Evolutionary conservation across 2,888 invertebrate species (phyloP).

Genomic region (Subacronicta megacephala): DNA sequence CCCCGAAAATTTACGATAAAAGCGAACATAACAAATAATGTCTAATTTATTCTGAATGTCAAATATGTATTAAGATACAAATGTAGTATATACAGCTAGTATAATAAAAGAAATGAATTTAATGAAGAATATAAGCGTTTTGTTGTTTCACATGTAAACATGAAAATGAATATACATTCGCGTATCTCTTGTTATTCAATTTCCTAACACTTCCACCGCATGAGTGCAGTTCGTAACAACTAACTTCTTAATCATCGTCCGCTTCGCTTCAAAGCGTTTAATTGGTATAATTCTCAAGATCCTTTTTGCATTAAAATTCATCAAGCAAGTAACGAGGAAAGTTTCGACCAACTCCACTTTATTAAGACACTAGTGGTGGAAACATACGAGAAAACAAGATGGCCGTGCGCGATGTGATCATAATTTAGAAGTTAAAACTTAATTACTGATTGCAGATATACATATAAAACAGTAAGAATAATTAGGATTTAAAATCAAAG

Average conservation of each 20-base stretch:
- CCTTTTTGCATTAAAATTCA: slow-evolving; percentile 63
- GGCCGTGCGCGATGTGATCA: neutral
- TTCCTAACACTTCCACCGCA: slow-evolving; percentile 7
- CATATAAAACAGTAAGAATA: too few species aligned
- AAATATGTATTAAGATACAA: too few species aligned
- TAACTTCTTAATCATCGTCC: slow-evolving; percentile 33
- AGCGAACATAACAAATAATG: too few species aligned
- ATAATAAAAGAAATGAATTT: too few species aligned
- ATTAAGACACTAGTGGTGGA: slow-evolving; percentile 28
- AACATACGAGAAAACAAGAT: slow-evolving; percentile 6
- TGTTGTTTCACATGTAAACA: neutral
- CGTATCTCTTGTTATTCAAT: slow-evolving; percentile 11
- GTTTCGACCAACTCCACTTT: slow-evolving; percentile 42
- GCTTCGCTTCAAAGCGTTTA: slow-evolving; percentile 39
- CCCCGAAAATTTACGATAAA: too few species aligned
- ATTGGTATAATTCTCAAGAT: slow-evolving; percentile 52
- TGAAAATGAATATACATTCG: neutral
- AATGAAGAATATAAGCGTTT: too few species aligned
- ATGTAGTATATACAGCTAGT: too few species aligned
- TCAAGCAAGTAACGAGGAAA: slow-evolving; percentile 60
- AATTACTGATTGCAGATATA: too few species aligned
- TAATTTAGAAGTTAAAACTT: too few species aligned
- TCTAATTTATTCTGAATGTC: too few species aligned
- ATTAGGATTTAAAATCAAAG: too few species aligned
- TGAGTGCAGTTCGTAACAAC: slow-evolving; percentile 22